Conservation (phyloP, 1,140 invertebrate genomes). For the Tetragnatha versicolor region DNA sequence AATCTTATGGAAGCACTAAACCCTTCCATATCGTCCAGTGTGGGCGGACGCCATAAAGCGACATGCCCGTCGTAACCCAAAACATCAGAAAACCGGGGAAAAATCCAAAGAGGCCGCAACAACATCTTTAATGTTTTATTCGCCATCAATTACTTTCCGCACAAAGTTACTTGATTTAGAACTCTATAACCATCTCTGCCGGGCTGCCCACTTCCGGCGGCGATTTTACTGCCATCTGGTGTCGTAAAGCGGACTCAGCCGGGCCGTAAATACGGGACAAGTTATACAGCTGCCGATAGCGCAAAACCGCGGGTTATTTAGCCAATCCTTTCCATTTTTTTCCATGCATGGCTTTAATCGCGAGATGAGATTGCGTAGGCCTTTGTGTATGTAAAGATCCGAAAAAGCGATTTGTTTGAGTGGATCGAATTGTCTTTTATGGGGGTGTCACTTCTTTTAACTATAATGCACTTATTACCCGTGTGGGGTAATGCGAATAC, state of each 20-base stretch:
- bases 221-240: constrained; percentile 22
- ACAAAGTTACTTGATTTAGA: constrained; percentile 35
- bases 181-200: constrained; percentile 13
- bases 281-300: constrained; percentile 1
- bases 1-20: too few relatives aligned
- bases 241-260: constrained; percentile 16
- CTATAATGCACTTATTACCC: neutral
- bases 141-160: constrained; percentile 27
- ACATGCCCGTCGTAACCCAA: too few relatives aligned
- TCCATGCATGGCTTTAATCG: neutral
- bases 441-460: neutral
- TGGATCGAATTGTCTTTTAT: neutral
- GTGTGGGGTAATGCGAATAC: neutral
- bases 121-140: constrained; percentile 26
- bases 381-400: neutral
- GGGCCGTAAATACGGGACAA: constrained; percentile 8
- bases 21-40: too few relatives aligned
- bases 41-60: too few relatives aligned
- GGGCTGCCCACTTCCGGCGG: constrained; percentile 6
- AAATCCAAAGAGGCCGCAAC: neutral
- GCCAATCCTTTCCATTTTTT: neutral
- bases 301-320: constrained; percentile 10
- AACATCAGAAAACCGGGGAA: neutral
- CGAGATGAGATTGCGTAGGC: neutral
- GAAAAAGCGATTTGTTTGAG: neutral